Base-by-base conservation (phyloP, 1,140 invertebrate species). In the Trachymyrmex cornetzi region DNA sequence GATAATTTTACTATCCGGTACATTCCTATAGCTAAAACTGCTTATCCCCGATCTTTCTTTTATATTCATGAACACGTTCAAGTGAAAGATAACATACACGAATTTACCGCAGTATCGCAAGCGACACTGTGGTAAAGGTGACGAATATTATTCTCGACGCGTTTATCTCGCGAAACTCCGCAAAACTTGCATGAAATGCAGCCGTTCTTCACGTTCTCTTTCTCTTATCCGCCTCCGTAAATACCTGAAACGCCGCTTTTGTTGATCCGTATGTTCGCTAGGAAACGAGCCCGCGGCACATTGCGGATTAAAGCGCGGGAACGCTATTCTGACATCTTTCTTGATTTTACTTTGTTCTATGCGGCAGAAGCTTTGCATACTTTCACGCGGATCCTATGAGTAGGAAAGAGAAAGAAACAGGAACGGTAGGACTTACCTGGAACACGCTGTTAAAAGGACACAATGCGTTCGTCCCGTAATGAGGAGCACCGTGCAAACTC, bases 241-340 rank as follows among this genome's bases (percentile, higher is more conserved):
- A 86, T 55, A 63, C 67, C 63, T 55, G 81, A 69, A 59, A 89
- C 63, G 19, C 34, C 24, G 72, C 30, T 69, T 89, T 85, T 90
- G 72, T 84, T 75, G 88, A 90, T 90, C 85, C 89, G 63, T 86
- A 64, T 63, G 38, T 64, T 87, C 79, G 50, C 63, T 64, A 53
- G 59, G 53, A 89, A 61, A 75, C 30, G 87, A 89, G 77, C 77
- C 85, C 48, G 48, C 11, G 77, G 88, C 85, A 38, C 44, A 59
- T 75, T 74, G 86, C 63, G 77, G 86, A 90, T 89, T 90, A 89
- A 89, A 89, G 48, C 74, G 74, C 59, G 53, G 44, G 85, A 74
- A 87, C 30, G 55, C 59, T 77, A 61, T 86, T 74, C 81, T 66
- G 48, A 86, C 67, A 89, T 74, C 77, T 80, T 87, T 77, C 77